Percentiles rank a stretch among this genome's conserved stretches.
Evolutionary conservation across 2,797 vertebrate species (phyloP).

Genomic region (Phoebastria nigripes): DNA sequence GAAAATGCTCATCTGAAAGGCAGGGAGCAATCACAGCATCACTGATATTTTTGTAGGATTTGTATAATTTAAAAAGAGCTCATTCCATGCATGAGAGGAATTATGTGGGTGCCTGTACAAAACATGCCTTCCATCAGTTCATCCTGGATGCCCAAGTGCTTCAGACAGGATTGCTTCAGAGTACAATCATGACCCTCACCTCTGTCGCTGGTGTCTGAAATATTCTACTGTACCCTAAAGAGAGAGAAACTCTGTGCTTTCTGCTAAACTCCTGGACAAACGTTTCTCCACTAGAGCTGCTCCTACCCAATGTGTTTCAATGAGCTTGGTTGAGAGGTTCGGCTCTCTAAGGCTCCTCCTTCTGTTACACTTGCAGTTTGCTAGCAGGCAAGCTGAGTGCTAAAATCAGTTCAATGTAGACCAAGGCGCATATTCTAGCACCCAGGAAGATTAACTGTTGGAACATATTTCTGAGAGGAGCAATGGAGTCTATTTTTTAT

Average conservation of each 20-base stretch:
- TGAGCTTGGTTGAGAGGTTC: not conserved
- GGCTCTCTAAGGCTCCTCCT: not conserved
- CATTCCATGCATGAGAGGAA: not conserved
- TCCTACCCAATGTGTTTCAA: not conserved
- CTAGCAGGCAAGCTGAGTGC: not conserved
- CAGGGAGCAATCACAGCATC: not conserved
- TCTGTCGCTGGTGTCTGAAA: not conserved
- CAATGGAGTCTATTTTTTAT: not conserved
- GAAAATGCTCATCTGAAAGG: not conserved
- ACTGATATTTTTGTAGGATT: not conserved
- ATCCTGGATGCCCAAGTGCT: not conserved
- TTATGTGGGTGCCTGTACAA: not conserved
- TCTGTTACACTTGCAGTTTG: not conserved
- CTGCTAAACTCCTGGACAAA: not conserved
- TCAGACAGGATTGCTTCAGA: not conserved
- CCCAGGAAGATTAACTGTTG: not conserved
- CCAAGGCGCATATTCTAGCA: not conserved
- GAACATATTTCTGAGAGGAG: not conserved
- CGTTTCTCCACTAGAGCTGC: not conserved
- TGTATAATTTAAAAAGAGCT: not conserved
- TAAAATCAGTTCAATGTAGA: not conserved
- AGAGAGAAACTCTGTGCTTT: not conserved
- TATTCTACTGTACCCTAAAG: not conserved
- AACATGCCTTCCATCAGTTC: not conserved
- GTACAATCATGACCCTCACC: rapidly evolving